These are phyloP conservation scores for Resseliella maxima DNA, from an alignment of 2,888 invertebrate genomes.

Conservation along the genomic window DNA sequence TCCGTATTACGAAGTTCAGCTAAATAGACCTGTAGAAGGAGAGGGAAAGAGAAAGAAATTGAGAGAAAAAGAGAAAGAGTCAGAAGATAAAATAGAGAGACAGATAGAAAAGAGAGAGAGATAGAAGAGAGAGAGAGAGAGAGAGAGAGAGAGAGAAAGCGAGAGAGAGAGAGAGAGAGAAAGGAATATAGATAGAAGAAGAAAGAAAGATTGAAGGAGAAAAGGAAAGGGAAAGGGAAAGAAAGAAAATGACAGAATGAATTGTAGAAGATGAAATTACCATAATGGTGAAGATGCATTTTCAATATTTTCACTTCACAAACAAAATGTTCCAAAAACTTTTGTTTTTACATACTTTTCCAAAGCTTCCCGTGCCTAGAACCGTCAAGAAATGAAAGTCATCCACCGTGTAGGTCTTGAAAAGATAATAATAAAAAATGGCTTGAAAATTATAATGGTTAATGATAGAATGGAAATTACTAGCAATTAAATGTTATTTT, in stretches of 20 bases:
- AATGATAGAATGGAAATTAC: too few species aligned
- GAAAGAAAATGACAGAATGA: neutral
- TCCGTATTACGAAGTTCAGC: constrained; percentile 93
- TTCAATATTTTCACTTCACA: neutral
- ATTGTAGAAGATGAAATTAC: too few species aligned
- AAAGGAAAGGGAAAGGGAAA: neutral
- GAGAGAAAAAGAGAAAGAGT: constrained; percentile 9
- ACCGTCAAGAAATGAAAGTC: constrained; percentile 98
- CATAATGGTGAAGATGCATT: constrained; percentile 13
- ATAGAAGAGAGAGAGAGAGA: neutral
- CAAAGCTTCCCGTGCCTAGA: constrained; percentile 98
- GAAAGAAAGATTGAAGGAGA: too few species aligned
- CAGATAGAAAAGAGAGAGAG: too few species aligned
- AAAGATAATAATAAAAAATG: too few species aligned
- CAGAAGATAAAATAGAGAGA: too few species aligned
- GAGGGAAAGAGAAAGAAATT: neutral
- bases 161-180: too few species aligned
- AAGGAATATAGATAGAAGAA: too few species aligned
- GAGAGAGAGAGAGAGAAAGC: neutral
- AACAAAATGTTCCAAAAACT: neutral
- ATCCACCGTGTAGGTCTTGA: constrained; percentile 90
- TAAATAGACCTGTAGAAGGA: constrained; percentile 81
- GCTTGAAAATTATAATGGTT: too few species aligned
- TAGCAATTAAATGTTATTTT: too few species aligned
- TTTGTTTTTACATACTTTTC: constrained; percentile 78